A percentile compares a stretch with the other conserved stretches of the same genome.
Evolutionary conservation across 2,888 invertebrate species (phyloP).

Genomic region (Aspidiotus destructor): DNA sequence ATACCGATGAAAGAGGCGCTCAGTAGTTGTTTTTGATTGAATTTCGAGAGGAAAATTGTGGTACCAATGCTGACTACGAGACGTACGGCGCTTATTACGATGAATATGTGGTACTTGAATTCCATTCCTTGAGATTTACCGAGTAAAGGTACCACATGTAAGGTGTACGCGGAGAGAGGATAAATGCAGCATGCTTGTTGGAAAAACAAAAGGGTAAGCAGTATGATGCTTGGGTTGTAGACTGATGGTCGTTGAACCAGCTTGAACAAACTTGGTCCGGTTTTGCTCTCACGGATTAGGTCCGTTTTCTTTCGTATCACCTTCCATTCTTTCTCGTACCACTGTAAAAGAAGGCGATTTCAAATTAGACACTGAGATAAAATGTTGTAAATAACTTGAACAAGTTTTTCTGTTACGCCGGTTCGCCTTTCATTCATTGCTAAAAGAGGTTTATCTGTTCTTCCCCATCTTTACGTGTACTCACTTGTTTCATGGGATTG

Average conservation of each 20-base stretch:
- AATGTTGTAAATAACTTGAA: no score
- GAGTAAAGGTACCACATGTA: conserved; percentile 46
- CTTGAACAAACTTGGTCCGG: neutral
- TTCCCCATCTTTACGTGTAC: neutral
- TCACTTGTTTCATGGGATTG: conserved; percentile 31
- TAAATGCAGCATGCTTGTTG: conserved; percentile 51
- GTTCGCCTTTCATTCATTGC: no score
- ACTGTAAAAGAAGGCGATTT: neutral
- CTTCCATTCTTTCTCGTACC: conserved; percentile 21
- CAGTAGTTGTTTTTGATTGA: conserved; percentile 47
- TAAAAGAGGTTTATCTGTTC: no score
- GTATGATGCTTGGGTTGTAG: conserved; percentile 44
- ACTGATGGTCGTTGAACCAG: neutral
- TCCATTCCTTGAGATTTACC: conserved; percentile 37
- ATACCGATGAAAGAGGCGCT: conserved; percentile 49
- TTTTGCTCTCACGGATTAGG: neutral
- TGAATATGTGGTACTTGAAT: conserved; percentile 23
- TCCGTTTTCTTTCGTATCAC: conserved; percentile 1
- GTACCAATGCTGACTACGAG: conserved; percentile 48
- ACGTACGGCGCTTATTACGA: conserved; percentile 44
- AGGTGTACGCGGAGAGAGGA: conserved; percentile 51
- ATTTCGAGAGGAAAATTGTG: conserved; percentile 44
- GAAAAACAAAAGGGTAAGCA: conserved; percentile 45
- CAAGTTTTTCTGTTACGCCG: no score
- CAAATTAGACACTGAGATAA: no score